Conservation (phyloP, 2,113 vertebrate species). For the Platichthys stellatus region DNA sequence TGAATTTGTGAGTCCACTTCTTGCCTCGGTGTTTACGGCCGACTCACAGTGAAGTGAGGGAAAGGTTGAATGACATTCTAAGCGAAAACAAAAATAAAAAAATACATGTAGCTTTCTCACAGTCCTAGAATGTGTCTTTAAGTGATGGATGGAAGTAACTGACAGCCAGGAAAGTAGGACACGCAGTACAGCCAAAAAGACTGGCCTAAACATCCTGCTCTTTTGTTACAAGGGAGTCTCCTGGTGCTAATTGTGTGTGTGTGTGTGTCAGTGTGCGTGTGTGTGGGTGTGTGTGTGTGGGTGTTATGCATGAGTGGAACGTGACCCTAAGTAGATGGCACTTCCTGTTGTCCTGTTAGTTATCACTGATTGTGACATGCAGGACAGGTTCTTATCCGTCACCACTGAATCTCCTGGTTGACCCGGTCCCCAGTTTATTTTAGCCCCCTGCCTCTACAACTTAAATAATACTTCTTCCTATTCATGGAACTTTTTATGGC, state of each 20-base stretch:
- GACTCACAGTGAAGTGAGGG: slow-evolving; percentile 24
- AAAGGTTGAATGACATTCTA: slow-evolving; percentile 21
- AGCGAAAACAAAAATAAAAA: background rate
- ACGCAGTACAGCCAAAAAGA: slow-evolving; percentile 35
- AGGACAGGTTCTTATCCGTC: slow-evolving; percentile 60
- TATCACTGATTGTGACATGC: slow-evolving; percentile 58
- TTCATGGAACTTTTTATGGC: background rate
- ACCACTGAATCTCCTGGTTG: slow-evolving; percentile 42
- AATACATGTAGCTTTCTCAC: slow-evolving; percentile 7
- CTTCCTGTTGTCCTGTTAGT: slow-evolving; percentile 65
- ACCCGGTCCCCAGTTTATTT: slow-evolving; percentile 16
- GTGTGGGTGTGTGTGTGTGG: slow-evolving; percentile 19
- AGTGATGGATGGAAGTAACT: slow-evolving; percentile 44
- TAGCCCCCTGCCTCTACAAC: background rate
- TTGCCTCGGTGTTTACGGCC: slow-evolving; percentile 48
- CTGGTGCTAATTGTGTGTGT: slow-evolving; percentile 26
- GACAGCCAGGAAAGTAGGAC: slow-evolving; percentile 35
- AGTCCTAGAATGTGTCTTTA: slow-evolving; percentile 11
- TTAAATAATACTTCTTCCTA: background rate
- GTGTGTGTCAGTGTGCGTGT: background rate
- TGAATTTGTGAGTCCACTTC: too few relatives aligned
- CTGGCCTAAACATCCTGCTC: slow-evolving; percentile 59
- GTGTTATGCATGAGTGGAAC: slow-evolving; percentile 33
- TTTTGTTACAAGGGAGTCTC: slow-evolving; percentile 40
- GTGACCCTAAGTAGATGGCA: slow-evolving; percentile 43